These are phyloP conservation scores for Cinclus mexicanus DNA, from an alignment of 2,113 vertebrate genomes.

Conservation along the genomic window DNA sequence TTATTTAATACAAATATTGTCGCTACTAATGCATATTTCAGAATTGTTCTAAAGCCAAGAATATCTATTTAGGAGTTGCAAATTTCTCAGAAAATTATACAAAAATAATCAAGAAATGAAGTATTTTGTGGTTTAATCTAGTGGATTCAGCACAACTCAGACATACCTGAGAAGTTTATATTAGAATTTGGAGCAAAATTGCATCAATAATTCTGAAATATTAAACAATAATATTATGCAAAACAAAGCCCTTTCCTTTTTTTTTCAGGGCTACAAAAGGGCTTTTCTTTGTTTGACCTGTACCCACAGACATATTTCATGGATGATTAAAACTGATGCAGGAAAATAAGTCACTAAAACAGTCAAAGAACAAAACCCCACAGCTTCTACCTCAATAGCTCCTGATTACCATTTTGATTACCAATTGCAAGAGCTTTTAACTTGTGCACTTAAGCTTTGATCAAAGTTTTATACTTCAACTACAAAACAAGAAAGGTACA, in stretches of 20 bases:
- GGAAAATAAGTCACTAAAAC: not conserved
- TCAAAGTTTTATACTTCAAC: not conserved
- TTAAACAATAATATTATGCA: not conserved
- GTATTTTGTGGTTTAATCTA: not conserved
- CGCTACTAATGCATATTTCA: not conserved
- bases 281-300: not conserved
- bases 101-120: not conserved
- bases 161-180: not conserved
- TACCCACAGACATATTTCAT: not conserved
- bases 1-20: not conserved
- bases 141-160: not conserved
- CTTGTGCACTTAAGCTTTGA: not conserved
- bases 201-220: not conserved
- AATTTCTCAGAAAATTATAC: not conserved
- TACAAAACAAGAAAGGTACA: rapidly evolving
- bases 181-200: not conserved
- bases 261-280: not conserved
- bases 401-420: not conserved
- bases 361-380: not conserved
- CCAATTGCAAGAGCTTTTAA: not conserved
- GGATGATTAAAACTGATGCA: not conserved
- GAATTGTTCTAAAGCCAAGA: not conserved
- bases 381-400: not conserved
- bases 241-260: not conserved
- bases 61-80: not conserved